Evolutionary conservation across 1,140 invertebrate genomes (phyloP).

Genomic region (Conopomorpha cramerella): DNA sequence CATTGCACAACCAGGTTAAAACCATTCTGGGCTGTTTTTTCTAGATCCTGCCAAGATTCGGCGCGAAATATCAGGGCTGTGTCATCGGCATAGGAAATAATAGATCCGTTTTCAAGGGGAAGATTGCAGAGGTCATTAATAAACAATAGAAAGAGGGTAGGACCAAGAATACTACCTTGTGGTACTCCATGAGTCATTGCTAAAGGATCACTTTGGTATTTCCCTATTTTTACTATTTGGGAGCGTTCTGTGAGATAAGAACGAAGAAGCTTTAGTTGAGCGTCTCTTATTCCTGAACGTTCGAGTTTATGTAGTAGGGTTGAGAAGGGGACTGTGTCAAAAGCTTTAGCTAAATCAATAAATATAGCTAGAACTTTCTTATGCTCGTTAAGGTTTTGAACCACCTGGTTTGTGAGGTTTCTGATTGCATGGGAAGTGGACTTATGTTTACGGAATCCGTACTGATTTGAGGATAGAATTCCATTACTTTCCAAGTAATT

Average conservation of each 20-base stretch:
- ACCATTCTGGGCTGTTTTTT: too few relatives aligned
- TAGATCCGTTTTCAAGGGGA: not conserved
- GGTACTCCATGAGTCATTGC: not conserved
- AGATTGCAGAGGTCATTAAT: slow-evolving; percentile 1
- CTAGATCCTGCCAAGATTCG: too few relatives aligned
- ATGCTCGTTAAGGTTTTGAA: not conserved
- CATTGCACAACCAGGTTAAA: too few relatives aligned
- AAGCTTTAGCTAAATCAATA: not conserved
- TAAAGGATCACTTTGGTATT: not conserved
- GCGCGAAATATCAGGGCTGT: too few relatives aligned
- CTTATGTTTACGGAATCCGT: too few relatives aligned
- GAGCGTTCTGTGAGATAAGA: not conserved
- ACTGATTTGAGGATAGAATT: too few relatives aligned
- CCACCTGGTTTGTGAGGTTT: too few relatives aligned
- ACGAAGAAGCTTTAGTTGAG: not conserved
- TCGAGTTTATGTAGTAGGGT: not conserved
- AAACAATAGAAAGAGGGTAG: not conserved
- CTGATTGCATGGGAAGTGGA: too few relatives aligned
- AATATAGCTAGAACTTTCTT: not conserved
- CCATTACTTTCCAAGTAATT: too few relatives aligned
- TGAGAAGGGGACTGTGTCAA: not conserved
- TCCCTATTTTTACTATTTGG: not conserved
- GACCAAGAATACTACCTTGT: not conserved
- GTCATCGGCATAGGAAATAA: not conserved
- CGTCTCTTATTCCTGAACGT: not conserved